Evolutionary conservation across 2,113 vertebrate species (phyloP), one percentile per base, ranked within the genome.

Genomic region (Egretta garzetta): DNA sequence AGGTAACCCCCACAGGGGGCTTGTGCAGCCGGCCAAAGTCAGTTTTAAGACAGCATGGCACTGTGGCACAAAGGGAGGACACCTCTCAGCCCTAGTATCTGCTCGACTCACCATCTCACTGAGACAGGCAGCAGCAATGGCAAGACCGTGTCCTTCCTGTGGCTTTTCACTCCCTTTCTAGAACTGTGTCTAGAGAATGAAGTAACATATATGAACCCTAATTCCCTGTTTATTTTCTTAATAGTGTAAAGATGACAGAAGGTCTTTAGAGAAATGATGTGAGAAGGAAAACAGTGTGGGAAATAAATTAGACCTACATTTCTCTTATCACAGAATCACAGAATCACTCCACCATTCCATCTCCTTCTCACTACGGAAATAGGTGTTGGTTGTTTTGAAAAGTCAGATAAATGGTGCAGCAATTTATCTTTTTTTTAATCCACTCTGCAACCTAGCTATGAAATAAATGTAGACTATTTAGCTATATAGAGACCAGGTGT

Each of bases 341-440:
- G n/a, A n/a, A n/a, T n/a, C n/a, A n/a, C n/a, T n/a, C n/a, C n/a
- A n/a, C n/a, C n/a, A n/a, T 58, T 88, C 39, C 16, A 7, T 16
- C 52, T 92, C 33, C 19, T 75, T 75, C 72, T 62, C 7, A 1
- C 64, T 87, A 4, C 27, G 45, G 74, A 96, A 82, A 87, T 35
- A 52, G 35, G 23, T 6, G 7, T 58, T 49, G 90, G 62, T 15
- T 79, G 30, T 74, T 96, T 62, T 72, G 62, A 95, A 88, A 90
- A 89, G 60, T 70, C 75, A 62, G 35, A 73, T 55, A 87, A 64
- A 84, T 47, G 10, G 60, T 85, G 53, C 50, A 72, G n/a, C 43
- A 81, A 94, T 90, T 95, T 58, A 58, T 97, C 74, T 35, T 60
- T 32, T 58, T 84, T 86, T 84, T 56, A 75, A 92, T 93, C 37